phyloP scores from a whole-genome alignment of 2,888 invertebrate genomes.

The Rapana venosa region DNA sequence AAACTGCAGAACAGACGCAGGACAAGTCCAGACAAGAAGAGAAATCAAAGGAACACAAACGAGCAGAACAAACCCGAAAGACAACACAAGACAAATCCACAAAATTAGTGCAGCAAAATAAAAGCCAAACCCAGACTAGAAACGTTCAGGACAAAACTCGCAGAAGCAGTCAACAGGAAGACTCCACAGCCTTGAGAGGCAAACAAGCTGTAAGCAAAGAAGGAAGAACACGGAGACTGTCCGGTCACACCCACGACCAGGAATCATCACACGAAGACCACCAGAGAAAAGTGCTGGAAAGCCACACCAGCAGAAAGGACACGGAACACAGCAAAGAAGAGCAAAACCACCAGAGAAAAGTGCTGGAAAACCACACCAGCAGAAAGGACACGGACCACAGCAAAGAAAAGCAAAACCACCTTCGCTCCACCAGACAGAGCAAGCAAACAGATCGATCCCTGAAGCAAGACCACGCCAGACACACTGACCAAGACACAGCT shows the following conservation, averaged over 20 bases:
- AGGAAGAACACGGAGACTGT: neutral
- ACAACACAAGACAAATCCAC: neutral
- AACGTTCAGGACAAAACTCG: neutral
- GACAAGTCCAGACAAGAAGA: too few species aligned
- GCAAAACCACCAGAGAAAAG: neutral
- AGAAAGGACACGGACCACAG: neutral
- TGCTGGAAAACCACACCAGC: neutral
- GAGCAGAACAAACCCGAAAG: neutral
- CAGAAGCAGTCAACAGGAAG: neutral
- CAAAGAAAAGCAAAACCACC: neutral
- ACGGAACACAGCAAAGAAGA: neutral
- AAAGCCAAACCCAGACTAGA: neutral
- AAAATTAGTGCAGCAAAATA: neutral
- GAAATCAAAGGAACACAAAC: neutral
- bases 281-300: neutral
- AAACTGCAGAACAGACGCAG: neutral
- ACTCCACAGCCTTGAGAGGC: neutral
- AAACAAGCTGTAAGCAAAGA: too few species aligned
- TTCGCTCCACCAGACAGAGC: neutral
- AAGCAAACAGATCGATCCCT: neutral
- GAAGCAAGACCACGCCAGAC: neutral
- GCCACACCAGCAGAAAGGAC: neutral
- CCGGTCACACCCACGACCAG: neutral
- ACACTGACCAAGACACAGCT: neutral
- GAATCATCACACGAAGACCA: neutral